phyloP scores from a whole-genome alignment of 2,888 invertebrate species.

The Diarsia dahlii region DNA sequence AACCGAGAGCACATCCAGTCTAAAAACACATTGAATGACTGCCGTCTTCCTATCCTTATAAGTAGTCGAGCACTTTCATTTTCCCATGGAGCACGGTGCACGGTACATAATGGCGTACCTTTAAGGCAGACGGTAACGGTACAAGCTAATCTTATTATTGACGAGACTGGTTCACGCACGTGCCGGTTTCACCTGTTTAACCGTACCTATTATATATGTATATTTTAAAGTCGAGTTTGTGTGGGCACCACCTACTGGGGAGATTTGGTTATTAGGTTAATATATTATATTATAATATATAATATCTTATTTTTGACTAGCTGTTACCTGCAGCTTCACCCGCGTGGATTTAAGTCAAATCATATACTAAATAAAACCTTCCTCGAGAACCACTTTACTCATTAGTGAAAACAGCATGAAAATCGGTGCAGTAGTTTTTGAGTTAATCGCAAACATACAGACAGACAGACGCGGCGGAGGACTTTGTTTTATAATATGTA shows the following conservation, averaged over 20 bases:
- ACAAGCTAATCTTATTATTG: conserved; percentile 49
- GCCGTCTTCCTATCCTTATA: conserved; percentile 29
- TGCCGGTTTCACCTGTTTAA: conserved; percentile 34
- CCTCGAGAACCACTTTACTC: too few species aligned
- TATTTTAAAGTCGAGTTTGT: not conserved
- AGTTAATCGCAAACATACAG: too few species aligned
- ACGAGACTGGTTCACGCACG: conserved; percentile 47
- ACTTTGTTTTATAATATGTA: too few species aligned
- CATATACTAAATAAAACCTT: too few species aligned
- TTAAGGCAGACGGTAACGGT: conserved; percentile 46
- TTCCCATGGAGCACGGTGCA: conserved; percentile 14
- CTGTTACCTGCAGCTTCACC: too few species aligned
- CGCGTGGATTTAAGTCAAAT: too few species aligned
- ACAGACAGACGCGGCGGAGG: too few species aligned
- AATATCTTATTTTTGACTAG: too few species aligned
- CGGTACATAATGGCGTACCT: conserved; percentile 10
- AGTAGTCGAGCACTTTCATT: conserved; percentile 47
- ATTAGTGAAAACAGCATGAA: too few species aligned
- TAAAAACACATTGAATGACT: conserved; percentile 14
- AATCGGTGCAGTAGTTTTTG: too few species aligned
- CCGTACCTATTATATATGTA: not conserved
- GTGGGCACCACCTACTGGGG: not conserved
- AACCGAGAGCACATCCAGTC: not conserved
- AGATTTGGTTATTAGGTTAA: conserved; percentile 5
- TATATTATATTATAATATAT: too few species aligned